Conservation (phyloP, 2,888 invertebrate genomes). For the Syrphus vitripennis region DNA sequence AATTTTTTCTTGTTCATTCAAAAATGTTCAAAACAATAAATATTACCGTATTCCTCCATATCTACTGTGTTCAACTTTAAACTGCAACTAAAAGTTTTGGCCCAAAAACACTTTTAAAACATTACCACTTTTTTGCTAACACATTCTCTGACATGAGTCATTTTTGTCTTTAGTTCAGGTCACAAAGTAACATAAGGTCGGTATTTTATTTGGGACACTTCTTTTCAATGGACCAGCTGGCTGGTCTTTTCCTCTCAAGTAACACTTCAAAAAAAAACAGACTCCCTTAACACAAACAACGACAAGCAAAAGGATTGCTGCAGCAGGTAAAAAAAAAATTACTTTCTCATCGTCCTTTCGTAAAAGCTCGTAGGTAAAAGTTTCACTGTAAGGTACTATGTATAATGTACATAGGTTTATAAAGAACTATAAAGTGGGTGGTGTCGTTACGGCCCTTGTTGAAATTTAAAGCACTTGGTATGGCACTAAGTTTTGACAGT, state of each 20-base stretch:
- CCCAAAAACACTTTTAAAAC: slow-evolving; percentile 20
- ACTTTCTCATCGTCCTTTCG: background rate
- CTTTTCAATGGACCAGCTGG: slow-evolving; percentile 16
- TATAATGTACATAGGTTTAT: background rate
- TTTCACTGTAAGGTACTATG: no score
- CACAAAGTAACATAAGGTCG: background rate
- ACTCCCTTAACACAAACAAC: background rate
- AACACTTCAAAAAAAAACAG: background rate
- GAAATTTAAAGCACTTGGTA: slow-evolving; percentile 31
- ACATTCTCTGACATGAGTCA: background rate
- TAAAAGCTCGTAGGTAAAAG: background rate
- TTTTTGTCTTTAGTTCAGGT: background rate
- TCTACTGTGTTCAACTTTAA: slow-evolving; percentile 15
- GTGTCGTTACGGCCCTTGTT: slow-evolving; percentile 19
- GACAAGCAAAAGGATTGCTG: slow-evolving; percentile 9
- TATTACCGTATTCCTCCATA: no score
- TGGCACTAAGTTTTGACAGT: slow-evolving; percentile 3
- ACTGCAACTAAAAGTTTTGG: slow-evolving; percentile 5
- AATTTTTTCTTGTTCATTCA: no score
- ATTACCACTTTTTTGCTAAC: background rate
- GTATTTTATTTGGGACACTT: slow-evolving; percentile 14
- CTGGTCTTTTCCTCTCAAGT: background rate
- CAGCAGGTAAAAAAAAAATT: slow-evolving; percentile 8
- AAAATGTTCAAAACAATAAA: no score
- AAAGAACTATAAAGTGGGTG: background rate